Base-by-base conservation (phyloP, 2,113 vertebrate species). In the Neodontobutis hainanensis region DNA sequence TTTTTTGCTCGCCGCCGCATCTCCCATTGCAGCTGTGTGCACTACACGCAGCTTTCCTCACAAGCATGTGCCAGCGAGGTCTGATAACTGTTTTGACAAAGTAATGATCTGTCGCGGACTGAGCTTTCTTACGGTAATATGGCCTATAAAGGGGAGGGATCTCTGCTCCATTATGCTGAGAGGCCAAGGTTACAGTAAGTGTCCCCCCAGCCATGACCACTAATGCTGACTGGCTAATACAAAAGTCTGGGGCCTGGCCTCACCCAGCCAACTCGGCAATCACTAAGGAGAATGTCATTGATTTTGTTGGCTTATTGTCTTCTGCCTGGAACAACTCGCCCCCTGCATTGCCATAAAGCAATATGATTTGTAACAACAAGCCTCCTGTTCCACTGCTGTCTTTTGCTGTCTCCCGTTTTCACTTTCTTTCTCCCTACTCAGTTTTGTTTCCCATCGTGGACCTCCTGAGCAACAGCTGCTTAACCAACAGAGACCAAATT, bases 201-300 rank as follows among this genome's bases (percentile, higher is more conserved):
- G 86, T 83, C 52, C 81, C 83, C 78, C 81, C 83, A 81, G 75
- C 84, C 73, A 49, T 78, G 80, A 87, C 84, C 81, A 75, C 85
- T 83, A 88, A 85, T 84, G 75, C 62, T 81, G 43, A 63, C 66
- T 66, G 75, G 72, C 83, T 78, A 56, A 56, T 71, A 80, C 62
- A 71, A 67, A 83, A 68, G 71, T 84, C 86, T 73, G 75, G 79
- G 82, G 68, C 72, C 80, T 86, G 83, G 77, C 85, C 82, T 85
- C 72, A 85, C 70, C 74, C 63, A 80, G 87, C 81, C 83, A 88
- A 82, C 87, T 85, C 68, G 8, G 73, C 76, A 80, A 88, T 90
- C 84, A 64, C 90, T 85, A 87, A 81, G 85, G 88, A 89, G 86
- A 91, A 88, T 83, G 86, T 92, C 89, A 93, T 92, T 91, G 92